These are phyloP conservation scores for Sitodiplosis mosellana DNA, from an alignment of 1,140 invertebrate species.

Conservation along the genomic window DNA sequence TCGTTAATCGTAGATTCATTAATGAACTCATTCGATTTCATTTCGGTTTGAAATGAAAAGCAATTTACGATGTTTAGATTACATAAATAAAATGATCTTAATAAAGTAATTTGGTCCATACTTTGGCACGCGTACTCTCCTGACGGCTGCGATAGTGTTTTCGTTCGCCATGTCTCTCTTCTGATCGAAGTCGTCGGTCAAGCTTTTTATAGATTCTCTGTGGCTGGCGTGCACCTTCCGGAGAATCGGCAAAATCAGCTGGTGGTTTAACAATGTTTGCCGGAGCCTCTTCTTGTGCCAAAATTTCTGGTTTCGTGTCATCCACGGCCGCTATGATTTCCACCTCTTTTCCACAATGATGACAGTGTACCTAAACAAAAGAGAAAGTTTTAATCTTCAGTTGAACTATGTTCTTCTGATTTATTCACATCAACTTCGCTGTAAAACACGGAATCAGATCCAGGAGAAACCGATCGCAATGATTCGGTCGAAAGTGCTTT, in stretches of 20 bases:
- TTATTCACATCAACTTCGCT: slow-evolving; percentile 41
- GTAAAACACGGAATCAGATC: slow-evolving; percentile 76
- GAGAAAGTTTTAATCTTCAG: slow-evolving; percentile 26
- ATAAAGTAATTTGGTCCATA: slow-evolving; percentile 11
- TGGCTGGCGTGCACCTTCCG: slow-evolving; percentile 31
- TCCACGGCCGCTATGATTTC: slow-evolving; percentile 32
- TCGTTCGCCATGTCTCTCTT: slow-evolving; percentile 42
- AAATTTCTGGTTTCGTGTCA: slow-evolving; percentile 22
- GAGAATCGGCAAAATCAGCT: slow-evolving; percentile 70
- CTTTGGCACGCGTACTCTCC: slow-evolving; percentile 50
- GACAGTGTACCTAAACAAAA: slow-evolving; percentile 32
- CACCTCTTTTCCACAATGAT: slow-evolving; percentile 63
- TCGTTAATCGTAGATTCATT: too few species aligned
- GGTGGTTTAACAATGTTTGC: slow-evolving; percentile 69
- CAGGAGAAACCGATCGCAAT: slow-evolving; percentile 62
- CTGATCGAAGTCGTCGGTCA: slow-evolving; percentile 64
- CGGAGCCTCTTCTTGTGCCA: slow-evolving; percentile 13
- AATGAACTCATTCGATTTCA: too few species aligned
- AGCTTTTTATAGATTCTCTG: slow-evolving; percentile 55
- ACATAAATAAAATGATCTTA: too few species aligned
- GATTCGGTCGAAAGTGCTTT: slow-evolving; percentile 68
- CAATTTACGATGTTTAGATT: too few species aligned
- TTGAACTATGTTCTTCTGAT: slow-evolving; percentile 15
- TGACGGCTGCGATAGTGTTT: slow-evolving; percentile 44
- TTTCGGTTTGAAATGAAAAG: too few species aligned